A percentile compares a stretch with the other conserved stretches of the same genome.
These are phyloP conservation scores for Eucera pruinosa DNA, from an alignment of 2,888 invertebrate species.

Conservation along the genomic window DNA sequence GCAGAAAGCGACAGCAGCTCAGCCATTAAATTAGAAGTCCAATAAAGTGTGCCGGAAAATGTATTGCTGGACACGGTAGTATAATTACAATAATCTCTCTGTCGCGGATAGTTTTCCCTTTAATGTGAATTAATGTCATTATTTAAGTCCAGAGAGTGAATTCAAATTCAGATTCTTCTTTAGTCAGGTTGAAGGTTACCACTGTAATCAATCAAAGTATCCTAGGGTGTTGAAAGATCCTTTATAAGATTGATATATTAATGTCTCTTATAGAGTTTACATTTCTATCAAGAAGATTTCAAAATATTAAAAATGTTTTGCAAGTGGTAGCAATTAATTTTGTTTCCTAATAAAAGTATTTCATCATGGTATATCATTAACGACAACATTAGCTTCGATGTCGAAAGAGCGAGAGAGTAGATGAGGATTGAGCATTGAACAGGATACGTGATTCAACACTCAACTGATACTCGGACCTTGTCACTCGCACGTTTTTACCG, in stretches of 20 bases:
- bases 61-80: slow-evolving; percentile 19
- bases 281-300: background rate
- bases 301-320: background rate
- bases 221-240: background rate
- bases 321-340: slow-evolving; percentile 11
- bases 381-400: slow-evolving; percentile 21
- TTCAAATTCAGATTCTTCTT: no score
- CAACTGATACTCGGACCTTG: slow-evolving; percentile 43
- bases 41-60: slow-evolving; percentile 56
- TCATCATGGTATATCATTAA: slow-evolving; percentile 35
- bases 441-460: no score
- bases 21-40: slow-evolving; percentile 57
- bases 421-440: slow-evolving; percentile 36
- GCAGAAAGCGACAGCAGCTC: slow-evolving; percentile 64
- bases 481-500: slow-evolving; percentile 30
- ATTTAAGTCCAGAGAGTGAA: background rate
- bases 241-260: background rate
- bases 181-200: no score
- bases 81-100: slow-evolving; percentile 44
- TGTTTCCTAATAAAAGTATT: background rate
- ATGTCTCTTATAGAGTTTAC: background rate
- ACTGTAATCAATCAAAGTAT: no score
- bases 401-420: slow-evolving; percentile 31
- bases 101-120: slow-evolving; percentile 19
- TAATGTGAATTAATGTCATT: background rate